Evolutionary conservation across 2,113 vertebrate genomes (phyloP).

Genomic region (Chaetorhynchus papuensis): DNA sequence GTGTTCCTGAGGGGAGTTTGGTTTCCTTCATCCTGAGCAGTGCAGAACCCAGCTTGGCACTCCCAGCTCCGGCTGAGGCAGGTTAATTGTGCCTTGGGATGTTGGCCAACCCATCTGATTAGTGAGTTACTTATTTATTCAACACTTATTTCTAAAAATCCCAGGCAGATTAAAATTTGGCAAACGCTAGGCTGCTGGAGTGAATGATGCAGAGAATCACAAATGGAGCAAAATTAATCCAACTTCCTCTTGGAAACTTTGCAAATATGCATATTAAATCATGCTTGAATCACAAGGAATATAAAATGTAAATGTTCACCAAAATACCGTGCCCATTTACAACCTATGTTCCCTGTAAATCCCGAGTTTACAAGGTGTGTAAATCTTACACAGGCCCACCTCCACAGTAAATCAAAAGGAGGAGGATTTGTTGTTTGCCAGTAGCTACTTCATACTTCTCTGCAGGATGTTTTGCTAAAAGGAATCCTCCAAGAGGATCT

Average conservation of each 20-base stretch:
- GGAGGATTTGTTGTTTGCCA: not conserved
- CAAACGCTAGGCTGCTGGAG: not conserved
- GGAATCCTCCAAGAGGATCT: not conserved
- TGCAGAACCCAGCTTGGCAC: not conserved
- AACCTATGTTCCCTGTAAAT: not conserved
- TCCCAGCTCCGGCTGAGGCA: not conserved
- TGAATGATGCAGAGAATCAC: not conserved
- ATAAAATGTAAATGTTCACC: not conserved
- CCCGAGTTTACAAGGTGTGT: not conserved
- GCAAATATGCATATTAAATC: not conserved
- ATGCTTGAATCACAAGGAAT: not conserved
- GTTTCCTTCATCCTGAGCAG: not conserved
- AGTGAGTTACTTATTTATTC: slow-evolving; percentile 9
- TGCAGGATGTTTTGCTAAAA: fast-evolving
- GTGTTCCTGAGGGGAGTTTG: not conserved
- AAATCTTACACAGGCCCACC: not conserved
- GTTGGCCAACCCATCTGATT: not conserved
- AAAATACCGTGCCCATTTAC: not conserved
- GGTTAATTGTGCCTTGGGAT: not conserved
- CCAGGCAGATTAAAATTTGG: slow-evolving; percentile 14
- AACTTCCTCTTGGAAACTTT: slow-evolving; percentile 5
- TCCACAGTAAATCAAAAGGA: not conserved
- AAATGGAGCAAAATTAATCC: not conserved
- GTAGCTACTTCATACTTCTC: not conserved
- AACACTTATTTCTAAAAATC: not conserved